Evolutionary conservation across 2,888 invertebrate species (phyloP).

Genomic region (Xanthia togata): DNA sequence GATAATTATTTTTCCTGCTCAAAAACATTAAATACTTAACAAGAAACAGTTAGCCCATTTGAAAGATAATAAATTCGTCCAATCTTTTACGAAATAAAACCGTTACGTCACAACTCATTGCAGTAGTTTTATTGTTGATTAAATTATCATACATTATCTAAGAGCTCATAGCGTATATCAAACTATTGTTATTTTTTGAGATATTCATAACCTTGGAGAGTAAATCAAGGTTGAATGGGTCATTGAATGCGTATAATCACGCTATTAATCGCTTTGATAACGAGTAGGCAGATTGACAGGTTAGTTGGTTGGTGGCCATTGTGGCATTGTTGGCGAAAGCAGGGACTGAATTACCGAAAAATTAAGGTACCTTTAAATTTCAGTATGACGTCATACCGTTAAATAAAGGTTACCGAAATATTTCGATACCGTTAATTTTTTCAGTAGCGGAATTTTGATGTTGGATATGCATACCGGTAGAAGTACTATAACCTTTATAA

Average conservation of each 20-base stretch:
- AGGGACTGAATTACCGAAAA: too few relatives aligned
- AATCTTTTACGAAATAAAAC: neutral
- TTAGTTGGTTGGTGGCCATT: neutral
- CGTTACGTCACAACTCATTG: conserved; percentile 5
- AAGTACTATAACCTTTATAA: too few relatives aligned
- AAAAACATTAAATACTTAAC: neutral
- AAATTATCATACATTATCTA: conserved; percentile 48
- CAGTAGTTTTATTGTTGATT: conserved; percentile 25
- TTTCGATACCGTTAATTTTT: too few relatives aligned
- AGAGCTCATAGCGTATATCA: neutral
- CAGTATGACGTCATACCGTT: too few relatives aligned
- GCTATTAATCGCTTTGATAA: conserved; percentile 8
- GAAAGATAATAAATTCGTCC: conserved; percentile 25
- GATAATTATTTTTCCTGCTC: neutral
- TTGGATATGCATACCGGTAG: too few relatives aligned
- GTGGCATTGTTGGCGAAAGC: neutral
- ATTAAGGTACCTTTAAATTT: too few relatives aligned
- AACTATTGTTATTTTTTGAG: conserved; percentile 10
- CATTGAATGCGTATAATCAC: conserved; percentile 3
- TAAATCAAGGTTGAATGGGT: conserved; percentile 28
- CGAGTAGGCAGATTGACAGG: neutral
- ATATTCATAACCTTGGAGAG: conserved; percentile 36
- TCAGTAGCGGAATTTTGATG: too few relatives aligned
- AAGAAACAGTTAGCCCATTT: neutral
- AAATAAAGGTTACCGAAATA: too few relatives aligned